phyloP scores from a whole-genome alignment of 2,113 vertebrate genomes.

The Alouatta palliata region DNA sequence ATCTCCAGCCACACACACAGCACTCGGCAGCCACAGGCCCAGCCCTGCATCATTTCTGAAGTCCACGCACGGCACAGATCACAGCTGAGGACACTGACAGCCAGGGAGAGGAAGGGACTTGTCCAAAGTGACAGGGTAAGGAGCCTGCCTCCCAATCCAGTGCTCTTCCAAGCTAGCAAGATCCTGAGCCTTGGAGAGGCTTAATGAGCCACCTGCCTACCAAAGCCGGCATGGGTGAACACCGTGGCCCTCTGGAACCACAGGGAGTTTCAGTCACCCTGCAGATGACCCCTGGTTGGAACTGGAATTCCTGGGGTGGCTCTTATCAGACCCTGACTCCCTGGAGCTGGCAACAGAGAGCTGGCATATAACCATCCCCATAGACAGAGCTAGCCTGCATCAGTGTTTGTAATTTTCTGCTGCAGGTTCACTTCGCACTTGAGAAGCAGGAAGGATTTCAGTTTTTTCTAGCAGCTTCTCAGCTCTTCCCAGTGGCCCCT shows the following conservation, averaged over 20 bases:
- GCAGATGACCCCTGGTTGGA: neutral
- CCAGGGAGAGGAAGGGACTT: too few relatives aligned
- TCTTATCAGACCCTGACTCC: accelerated
- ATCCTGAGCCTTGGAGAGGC: neutral
- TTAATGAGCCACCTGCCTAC: neutral
- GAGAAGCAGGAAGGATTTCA: neutral
- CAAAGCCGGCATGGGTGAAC: neutral
- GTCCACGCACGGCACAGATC: accelerated
- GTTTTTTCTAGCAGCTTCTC: neutral
- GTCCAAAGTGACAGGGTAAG: too few relatives aligned
- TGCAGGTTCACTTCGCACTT: neutral
- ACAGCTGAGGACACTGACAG: neutral
- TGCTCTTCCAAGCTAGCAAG: neutral
- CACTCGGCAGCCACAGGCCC: neutral
- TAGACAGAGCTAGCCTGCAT: neutral
- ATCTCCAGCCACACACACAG: neutral
- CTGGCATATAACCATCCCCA: accelerated
- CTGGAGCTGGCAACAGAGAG: neutral
- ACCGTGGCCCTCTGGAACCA: neutral
- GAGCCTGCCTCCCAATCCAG: neutral
- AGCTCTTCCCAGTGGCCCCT: accelerated
- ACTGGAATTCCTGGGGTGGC: neutral
- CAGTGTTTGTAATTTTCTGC: neutral
- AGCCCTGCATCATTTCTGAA: neutral
- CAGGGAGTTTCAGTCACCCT: neutral